phyloP scores from a whole-genome alignment of 2,888 invertebrate species.

The Elegia similella region DNA sequence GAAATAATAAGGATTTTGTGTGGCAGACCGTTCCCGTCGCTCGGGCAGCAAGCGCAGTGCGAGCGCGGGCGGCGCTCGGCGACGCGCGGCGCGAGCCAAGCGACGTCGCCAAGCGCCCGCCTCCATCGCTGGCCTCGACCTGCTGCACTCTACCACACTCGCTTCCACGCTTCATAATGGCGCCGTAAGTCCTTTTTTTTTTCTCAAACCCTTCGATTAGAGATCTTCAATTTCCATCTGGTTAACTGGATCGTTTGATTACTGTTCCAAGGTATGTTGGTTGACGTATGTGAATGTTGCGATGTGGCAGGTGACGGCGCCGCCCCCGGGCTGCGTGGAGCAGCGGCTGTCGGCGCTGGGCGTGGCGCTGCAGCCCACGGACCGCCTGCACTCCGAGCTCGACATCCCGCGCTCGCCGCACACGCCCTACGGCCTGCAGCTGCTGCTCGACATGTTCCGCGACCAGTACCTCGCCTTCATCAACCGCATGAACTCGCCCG shows the following conservation, averaged over 20 bases:
- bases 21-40: constrained; percentile 63
- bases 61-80: constrained; percentile 70
- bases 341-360: constrained; percentile 92
- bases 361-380: constrained; percentile 83
- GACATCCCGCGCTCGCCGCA: constrained; percentile 90
- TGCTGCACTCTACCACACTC: constrained; percentile 93
- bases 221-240: too few relatives aligned
- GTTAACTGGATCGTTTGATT: too few relatives aligned
- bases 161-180: constrained; percentile 91
- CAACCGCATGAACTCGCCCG: constrained; percentile 90
- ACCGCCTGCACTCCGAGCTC: constrained; percentile 88
- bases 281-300: not conserved
- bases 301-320: constrained; percentile 85
- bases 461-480: constrained; percentile 93
- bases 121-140: constrained; percentile 92
- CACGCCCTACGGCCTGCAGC: constrained; percentile 93
- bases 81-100: constrained; percentile 61
- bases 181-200: constrained; percentile 53
- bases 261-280: too few relatives aligned
- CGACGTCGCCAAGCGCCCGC: constrained; percentile 74
- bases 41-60: constrained; percentile 69
- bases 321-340: constrained; percentile 95
- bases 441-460: constrained; percentile 91
- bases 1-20: not conserved
- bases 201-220: too few relatives aligned